Evolutionary conservation across 2,888 invertebrate species (phyloP), one percentile per base, ranked within the genome.

Genomic region (Mayetiola destructor): DNA sequence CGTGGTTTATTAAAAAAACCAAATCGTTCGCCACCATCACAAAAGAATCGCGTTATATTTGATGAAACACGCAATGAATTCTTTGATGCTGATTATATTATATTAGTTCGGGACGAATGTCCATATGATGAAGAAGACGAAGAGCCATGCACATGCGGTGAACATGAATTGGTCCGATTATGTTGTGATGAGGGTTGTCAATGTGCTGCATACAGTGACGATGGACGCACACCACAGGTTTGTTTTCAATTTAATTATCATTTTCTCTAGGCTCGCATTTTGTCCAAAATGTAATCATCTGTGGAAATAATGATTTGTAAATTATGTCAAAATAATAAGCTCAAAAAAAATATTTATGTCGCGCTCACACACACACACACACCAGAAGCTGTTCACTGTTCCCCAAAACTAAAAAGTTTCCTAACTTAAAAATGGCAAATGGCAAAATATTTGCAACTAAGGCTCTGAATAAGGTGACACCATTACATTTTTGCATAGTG

Each of bases 71-170:
- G 86, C 57, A 91, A 91, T 73, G 88, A 89, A 70, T 90, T 89
- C 73, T 90, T 91, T 70, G 91, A 91, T 65, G 90, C 91, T 56
- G 90, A 91, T 73, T 91, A 91, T 67, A 90, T 91, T 66, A 91
- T 91, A 65, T 77, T 90, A 61, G 89, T 91, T 61, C 82, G 90
- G 60, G 90, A 91, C 68, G 90, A 90, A 69, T 88, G 88, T 67
- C 82, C 83, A 65, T 86, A 84, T 67, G 88, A 87, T 59, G 88
- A 88, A 66, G 88, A 88, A 67, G 80, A 80, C 60, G 78, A 79
- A 63, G 83, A 81, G 69, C 80, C 81, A 58, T 88, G 87, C 65
- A 85, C 86, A 64, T 83, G 82, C 65, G 80, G 80, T 61, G 82
- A 81, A 66, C 81, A 81, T 66, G 82, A 81, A 67, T 74, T 81